These are phyloP conservation scores for Platysteira castanea DNA, from an alignment of 2,113 vertebrate species.

Conservation along the genomic window DNA sequence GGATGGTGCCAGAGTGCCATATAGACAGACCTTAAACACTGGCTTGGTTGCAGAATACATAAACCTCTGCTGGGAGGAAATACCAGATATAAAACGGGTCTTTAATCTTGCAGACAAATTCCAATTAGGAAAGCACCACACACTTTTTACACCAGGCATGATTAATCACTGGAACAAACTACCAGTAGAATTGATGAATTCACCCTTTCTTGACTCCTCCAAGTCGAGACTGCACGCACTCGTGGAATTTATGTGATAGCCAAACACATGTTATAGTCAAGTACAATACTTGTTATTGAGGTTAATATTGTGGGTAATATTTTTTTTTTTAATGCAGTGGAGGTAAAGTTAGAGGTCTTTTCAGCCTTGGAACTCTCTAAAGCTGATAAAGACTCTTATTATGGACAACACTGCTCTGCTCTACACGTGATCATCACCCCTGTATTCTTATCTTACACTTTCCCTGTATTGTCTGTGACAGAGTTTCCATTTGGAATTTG, in stretches of 20 bases:
- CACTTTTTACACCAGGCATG: not conserved
- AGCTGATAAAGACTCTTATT: not conserved
- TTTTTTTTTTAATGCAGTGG: not conserved
- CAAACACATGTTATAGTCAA: not conserved
- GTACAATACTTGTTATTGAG: not conserved
- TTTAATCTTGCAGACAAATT: constrained; percentile 44
- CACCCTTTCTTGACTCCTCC: not conserved
- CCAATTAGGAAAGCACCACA: constrained; percentile 38
- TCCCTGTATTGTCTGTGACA: not conserved
- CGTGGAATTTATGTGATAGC: not conserved
- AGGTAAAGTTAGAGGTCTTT: not conserved
- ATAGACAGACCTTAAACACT: not conserved
- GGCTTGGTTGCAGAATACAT: constrained; percentile 1
- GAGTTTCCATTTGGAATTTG: not conserved
- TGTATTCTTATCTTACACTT: not conserved
- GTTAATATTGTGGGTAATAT: not conserved
- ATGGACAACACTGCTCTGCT: not conserved
- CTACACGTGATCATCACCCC: not conserved
- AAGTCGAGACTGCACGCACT: not conserved
- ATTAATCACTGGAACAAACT: constrained; percentile 40
- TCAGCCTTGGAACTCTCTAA: not conserved
- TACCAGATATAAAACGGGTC: not conserved
- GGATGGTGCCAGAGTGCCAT: not conserved
- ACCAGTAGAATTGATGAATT: constrained; percentile 3
- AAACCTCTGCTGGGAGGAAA: constrained; percentile 22